Base-by-base conservation (phyloP, 2,888 invertebrate species). In the Achlya flavicornis region DNA sequence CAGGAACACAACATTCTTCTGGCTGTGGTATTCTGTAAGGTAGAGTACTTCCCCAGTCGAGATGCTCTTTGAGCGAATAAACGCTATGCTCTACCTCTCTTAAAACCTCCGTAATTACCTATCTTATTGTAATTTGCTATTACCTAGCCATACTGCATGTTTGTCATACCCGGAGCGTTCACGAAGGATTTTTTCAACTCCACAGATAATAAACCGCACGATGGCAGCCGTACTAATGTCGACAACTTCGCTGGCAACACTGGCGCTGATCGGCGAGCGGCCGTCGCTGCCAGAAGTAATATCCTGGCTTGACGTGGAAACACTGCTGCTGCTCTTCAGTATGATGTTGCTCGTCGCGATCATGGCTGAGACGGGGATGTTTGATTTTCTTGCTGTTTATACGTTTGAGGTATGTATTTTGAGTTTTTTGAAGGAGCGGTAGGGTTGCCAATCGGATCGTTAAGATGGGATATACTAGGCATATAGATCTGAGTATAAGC, bases 291-390 rank as follows among this genome's bases (percentile, higher is more conserved):
- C 94, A 1, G 96, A 97, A 85, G 93, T 98, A 57, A 94, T 98
- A 5, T 95, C 96, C 11, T 98, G 98, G 98, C 95, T 98, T 77
- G 97, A 98, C 73, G 93, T 96, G 74, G 97, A 97, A 80, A 96
- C 97, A 0, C 84, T 97, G 2, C 91, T 97, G n/a, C 84, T 98
- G 32, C 92, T 98, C 0, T 97, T 97, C 86, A 96, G 97, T 48
- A 98, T 98, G 98, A 98, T 98, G 98, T 94, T 97, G 1, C 89
- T 98, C 19, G 97, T 98, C 0, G 96, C 97, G 1, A 96, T 98
- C 66, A 94, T 98, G 70, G 96, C 97, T 0, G 98, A 98, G 83
- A 98, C 98, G 0, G 98, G 98, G 3, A 94, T 98, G 78, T 98
- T 98, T 76, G 98, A 98, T 87, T 98, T 96, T 82, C 87, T 97